Conservation (phyloP, 2,113 vertebrate genomes). For the Candoia aspera region DNA sequence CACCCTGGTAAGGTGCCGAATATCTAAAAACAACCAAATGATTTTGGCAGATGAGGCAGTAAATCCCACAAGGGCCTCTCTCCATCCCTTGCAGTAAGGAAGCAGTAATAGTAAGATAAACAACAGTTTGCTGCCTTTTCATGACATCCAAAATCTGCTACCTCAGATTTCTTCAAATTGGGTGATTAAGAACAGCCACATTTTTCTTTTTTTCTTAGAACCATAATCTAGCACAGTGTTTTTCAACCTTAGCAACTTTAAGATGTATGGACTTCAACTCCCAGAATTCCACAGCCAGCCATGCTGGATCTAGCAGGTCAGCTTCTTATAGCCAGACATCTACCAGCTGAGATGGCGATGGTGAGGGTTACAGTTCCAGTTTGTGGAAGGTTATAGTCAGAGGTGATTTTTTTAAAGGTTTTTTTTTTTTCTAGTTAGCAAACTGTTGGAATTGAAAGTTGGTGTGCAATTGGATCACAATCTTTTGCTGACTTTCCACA, state of each 20-base stretch:
- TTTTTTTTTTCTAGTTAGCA: background rate
- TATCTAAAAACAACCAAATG: background rate
- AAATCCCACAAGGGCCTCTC: background rate
- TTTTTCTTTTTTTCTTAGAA: background rate
- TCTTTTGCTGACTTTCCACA: background rate
- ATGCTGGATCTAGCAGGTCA: background rate
- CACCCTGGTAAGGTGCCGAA: background rate
- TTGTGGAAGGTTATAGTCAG: background rate
- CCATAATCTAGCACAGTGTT: background rate
- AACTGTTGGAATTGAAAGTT: background rate
- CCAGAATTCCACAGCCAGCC: no score
- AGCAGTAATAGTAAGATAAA: background rate
- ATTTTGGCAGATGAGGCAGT: background rate
- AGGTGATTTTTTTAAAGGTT: background rate
- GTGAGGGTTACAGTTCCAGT: background rate
- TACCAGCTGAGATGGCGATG: background rate
- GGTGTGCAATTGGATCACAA: background rate
- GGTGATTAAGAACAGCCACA: background rate
- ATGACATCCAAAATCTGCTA: rapidly evolving
- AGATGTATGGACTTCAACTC: no score
- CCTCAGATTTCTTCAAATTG: background rate
- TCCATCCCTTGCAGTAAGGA: background rate
- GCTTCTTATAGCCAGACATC: background rate
- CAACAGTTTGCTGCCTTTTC: background rate
- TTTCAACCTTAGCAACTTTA: no score